Evolutionary conservation across 35 echinoderm and acorn worm species (phyloP).

Genomic region (Amphiura filiformis): DNA sequence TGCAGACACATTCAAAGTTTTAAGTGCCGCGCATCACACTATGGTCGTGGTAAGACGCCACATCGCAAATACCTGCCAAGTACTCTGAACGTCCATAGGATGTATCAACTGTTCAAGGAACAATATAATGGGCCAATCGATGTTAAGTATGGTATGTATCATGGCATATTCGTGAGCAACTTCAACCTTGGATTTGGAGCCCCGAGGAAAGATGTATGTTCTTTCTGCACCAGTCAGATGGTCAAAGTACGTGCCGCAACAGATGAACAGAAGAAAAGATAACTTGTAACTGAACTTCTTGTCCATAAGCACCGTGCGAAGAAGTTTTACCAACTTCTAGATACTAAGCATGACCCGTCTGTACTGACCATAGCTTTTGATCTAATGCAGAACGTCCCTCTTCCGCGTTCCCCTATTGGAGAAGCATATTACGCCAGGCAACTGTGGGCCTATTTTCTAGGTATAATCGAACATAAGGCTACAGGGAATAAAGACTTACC

Average conservation of each 20-base stretch:
- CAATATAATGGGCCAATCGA: constrained; percentile 13
- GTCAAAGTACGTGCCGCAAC: neutral
- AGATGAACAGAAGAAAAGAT: constrained; percentile 6
- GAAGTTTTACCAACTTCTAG: constrained; percentile 23
- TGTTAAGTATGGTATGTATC: constrained; percentile 34
- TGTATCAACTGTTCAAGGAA: constrained; percentile 28
- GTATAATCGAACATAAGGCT: constrained; percentile 2
- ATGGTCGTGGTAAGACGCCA: constrained; percentile 42
- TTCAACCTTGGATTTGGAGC: constrained; percentile 46
- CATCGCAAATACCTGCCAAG: constrained; percentile 16
- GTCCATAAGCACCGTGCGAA: constrained; percentile 38
- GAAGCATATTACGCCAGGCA: constrained; percentile 51
- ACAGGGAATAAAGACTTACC: neutral
- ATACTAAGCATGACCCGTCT: constrained; percentile 3
- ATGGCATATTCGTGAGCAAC: constrained; percentile 24
- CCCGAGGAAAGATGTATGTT: constrained; percentile 55
- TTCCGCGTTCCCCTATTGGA: constrained; percentile 41
- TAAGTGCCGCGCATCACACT: constrained; percentile 24
- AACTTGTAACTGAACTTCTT: constrained; percentile 25
- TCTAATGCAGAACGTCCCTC: constrained; percentile 47
- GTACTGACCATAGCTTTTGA: constrained; percentile 33
- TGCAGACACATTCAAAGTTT: constrained; percentile 1
- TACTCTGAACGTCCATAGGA: constrained; percentile 12
- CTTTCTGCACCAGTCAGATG: neutral
- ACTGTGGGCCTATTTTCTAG: constrained; percentile 41